Evolutionary conservation across 2,113 vertebrate genomes (phyloP), one percentile per base, ranked within the genome.

Genomic region (Sinocyclocheilus maitianheensis): DNA sequence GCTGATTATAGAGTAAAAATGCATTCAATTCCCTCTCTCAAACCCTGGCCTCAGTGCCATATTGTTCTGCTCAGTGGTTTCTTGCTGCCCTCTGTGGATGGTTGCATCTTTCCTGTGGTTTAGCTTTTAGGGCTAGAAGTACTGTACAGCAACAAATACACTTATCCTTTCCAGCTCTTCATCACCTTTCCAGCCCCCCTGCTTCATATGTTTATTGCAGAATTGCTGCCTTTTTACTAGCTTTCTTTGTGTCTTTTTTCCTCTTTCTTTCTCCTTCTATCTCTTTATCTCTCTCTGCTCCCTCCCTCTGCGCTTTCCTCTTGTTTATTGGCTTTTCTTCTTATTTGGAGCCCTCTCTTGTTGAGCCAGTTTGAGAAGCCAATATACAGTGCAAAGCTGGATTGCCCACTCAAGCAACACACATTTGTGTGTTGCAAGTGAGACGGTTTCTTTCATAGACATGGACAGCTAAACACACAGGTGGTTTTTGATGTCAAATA

Each of bases 1-100:
- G 93, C 91, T 92, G 93, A 96, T 94, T 96, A 92, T 96, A 96
- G 22, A 97, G 97, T 99, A 98, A 99, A 99, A 99, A 99, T 99
- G 97, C 97, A 99, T 99, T 99, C 98, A 97, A 96, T 96, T 96
- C 95, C 93, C 93, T 95, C 94, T 89, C 55, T 87, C 93, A 95
- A 94, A 90, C 95, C 94, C 94, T 93, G 95, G 94, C 94, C 95
- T 95, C 94, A 95, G 95, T 96, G 69, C 20, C 67, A 74, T 13
- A 83, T 18, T 58, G 69, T 22, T 84, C 82, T 43, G 30, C 81
- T 83, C 12, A 30, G 34, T 71, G 65, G 95, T 94, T 95, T 95
- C 22, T 62, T 84, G 93, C 96, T 89, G 94, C 94, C 96, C 20
- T 94, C 91, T 95, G 91, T 95, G 94, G 94, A 89, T 40, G 48